These are phyloP conservation scores for Globia sparganii DNA, from an alignment of 2,888 invertebrate genomes.

Conservation along the genomic window DNA sequence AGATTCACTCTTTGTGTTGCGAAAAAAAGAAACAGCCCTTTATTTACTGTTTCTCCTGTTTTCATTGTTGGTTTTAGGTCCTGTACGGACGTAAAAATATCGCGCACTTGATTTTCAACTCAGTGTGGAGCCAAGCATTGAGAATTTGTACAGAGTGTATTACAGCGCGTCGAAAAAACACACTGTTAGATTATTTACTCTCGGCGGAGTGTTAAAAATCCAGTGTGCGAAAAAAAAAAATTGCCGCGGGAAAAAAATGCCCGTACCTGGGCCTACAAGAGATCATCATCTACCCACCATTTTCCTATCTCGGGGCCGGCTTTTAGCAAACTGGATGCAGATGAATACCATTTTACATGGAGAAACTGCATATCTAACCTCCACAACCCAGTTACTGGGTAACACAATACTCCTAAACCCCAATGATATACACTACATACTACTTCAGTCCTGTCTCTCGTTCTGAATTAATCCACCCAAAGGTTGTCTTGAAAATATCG, in stretches of 20 bases:
- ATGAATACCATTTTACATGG: neutral
- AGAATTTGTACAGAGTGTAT: neutral
- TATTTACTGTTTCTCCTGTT: neutral
- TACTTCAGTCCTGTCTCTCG: too few species aligned
- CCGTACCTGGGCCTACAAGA: neutral
- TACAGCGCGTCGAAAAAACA: neutral
- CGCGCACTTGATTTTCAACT: neutral
- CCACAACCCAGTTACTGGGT: neutral
- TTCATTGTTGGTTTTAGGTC: neutral
- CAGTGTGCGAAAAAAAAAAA: too few species aligned
- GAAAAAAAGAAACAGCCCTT: neutral
- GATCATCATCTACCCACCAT: neutral
- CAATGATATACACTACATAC: too few species aligned
- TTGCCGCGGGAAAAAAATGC: neutral
- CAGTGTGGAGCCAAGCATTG: neutral
- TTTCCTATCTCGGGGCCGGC: too few species aligned
- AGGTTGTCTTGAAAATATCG: too few species aligned
- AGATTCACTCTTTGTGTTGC: slow-evolving; percentile 16
- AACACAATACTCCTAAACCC: neutral
- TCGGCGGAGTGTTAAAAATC: neutral
- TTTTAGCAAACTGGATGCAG: neutral
- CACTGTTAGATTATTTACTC: neutral
- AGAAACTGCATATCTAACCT: neutral
- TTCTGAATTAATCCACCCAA: too few species aligned
- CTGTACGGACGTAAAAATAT: neutral